These are phyloP conservation scores for Chaenogobius annularis DNA, from an alignment of 2,113 vertebrate species.

Conservation along the genomic window DNA sequence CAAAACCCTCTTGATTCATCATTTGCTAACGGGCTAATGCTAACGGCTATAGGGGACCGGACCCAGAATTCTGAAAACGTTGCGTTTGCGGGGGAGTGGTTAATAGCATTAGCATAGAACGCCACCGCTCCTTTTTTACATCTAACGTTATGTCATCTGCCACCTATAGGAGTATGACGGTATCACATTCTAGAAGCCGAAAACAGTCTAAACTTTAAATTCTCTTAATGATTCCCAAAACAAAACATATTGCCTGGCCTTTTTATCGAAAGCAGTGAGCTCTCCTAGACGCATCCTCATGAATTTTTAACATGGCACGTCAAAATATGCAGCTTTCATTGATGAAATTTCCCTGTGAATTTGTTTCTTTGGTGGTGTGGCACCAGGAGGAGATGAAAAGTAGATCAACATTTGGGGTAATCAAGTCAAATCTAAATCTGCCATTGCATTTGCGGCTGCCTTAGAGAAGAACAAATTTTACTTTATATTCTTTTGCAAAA, in stretches of 20 bases:
- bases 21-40: too few species aligned
- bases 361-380: slow-evolving; percentile 7
- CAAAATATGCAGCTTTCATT: slow-evolving; percentile 8
- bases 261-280: neutral
- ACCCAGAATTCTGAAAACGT: too few species aligned
- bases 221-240: neutral
- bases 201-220: neutral
- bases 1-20: too few species aligned
- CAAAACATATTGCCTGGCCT: neutral
- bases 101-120: too few species aligned
- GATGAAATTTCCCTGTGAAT: slow-evolving; percentile 4
- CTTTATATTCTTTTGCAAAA: slow-evolving; percentile 21
- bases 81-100: too few species aligned
- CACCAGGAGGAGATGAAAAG: slow-evolving; percentile 3
- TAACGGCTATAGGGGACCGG: too few species aligned
- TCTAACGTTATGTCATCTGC: too few species aligned
- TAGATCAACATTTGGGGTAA: slow-evolving; percentile 9
- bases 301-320: slow-evolving; percentile 4
- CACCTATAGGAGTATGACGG: too few species aligned
- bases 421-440: slow-evolving; percentile 4
- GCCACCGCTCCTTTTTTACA: too few species aligned
- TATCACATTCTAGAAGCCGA: too few species aligned
- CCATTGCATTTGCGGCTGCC: slow-evolving; percentile 19
- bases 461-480: slow-evolving; percentile 27
- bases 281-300: neutral